Percentiles rank a stretch among this genome's conserved stretches.
These are phyloP conservation scores for Hemicordylus capensis DNA, from an alignment of 2,113 vertebrate genomes.

Conservation along the genomic window DNA sequence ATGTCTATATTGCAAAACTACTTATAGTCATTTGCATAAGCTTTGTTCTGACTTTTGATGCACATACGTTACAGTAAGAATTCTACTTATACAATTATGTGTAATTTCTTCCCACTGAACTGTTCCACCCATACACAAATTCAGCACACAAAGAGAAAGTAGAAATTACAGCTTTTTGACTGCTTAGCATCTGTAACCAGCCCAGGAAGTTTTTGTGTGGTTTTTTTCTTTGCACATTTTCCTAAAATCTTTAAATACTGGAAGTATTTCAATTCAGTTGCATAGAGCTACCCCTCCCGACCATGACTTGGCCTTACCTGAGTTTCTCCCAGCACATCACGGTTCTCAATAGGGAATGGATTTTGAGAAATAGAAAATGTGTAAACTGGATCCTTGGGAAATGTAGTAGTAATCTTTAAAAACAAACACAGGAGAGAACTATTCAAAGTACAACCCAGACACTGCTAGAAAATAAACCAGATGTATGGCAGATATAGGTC, in stretches of 20 bases:
- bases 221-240: background rate
- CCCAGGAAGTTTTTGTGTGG: too few relatives aligned
- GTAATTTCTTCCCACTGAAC: background rate
- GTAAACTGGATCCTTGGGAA: constrained; percentile 97
- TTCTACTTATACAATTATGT: background rate
- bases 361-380: constrained; percentile 92
- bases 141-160: background rate
- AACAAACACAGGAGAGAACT: background rate
- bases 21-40: background rate
- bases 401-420: constrained; percentile 95
- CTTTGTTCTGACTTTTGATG: background rate
- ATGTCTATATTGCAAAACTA: too few relatives aligned
- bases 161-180: background rate
- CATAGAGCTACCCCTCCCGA: fast-evolving
- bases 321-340: constrained; percentile 92
- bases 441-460: constrained; percentile 1
- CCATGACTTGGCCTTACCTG: constrained; percentile 80
- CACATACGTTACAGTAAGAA: background rate
- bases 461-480: background rate
- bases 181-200: background rate
- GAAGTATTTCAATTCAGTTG: background rate
- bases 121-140: background rate
- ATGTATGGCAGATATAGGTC: background rate
- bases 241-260: background rate
- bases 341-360: constrained; percentile 95